Percentiles rank a stretch among this genome's conserved stretches.
phyloP scores from a whole-genome alignment of 1,140 invertebrate genomes.

The Megalonaias nervosa region DNA sequence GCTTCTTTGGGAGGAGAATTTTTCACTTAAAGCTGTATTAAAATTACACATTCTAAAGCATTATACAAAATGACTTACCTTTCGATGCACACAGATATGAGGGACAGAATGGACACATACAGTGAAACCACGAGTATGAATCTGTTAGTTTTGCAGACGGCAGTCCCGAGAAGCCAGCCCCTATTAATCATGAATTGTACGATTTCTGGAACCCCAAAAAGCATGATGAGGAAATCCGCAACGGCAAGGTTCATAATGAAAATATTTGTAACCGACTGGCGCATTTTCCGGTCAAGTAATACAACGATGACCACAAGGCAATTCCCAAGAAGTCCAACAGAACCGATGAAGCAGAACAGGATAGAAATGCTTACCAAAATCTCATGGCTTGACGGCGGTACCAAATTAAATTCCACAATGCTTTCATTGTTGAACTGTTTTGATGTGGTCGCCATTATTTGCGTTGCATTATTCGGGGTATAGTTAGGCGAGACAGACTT shows the following conservation, averaged over 20 bases:
- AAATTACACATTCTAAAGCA: too few species aligned
- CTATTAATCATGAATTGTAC: conserved; percentile 68
- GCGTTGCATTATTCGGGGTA: too few species aligned
- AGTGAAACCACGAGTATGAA: conserved; percentile 67
- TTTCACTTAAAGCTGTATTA: too few species aligned
- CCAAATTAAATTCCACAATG: too few species aligned
- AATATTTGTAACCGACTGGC: conserved; percentile 68
- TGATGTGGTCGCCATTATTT: too few species aligned
- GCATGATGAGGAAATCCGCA: conserved; percentile 70
- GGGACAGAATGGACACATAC: conserved; percentile 69
- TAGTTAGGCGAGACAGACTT: too few species aligned
- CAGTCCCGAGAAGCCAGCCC: conserved; percentile 67
- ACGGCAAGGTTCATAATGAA: conserved; percentile 71
- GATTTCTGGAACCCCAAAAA: conserved; percentile 70
- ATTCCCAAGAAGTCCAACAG: conserved; percentile 68
- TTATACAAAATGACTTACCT: conserved; percentile 58
- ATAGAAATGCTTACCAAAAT: conserved; percentile 38
- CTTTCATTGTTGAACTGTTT: too few species aligned
- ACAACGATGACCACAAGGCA: conserved; percentile 68
- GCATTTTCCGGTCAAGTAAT: conserved; percentile 68
- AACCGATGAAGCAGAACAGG: conserved; percentile 59
- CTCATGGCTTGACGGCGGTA: conserved; percentile 13
- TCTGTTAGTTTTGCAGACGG: conserved; percentile 63
- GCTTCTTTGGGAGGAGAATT: too few species aligned
- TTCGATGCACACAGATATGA: conserved; percentile 70